Conservation (phyloP, 2,888 invertebrate species). For the Hololepta plana region DNA sequence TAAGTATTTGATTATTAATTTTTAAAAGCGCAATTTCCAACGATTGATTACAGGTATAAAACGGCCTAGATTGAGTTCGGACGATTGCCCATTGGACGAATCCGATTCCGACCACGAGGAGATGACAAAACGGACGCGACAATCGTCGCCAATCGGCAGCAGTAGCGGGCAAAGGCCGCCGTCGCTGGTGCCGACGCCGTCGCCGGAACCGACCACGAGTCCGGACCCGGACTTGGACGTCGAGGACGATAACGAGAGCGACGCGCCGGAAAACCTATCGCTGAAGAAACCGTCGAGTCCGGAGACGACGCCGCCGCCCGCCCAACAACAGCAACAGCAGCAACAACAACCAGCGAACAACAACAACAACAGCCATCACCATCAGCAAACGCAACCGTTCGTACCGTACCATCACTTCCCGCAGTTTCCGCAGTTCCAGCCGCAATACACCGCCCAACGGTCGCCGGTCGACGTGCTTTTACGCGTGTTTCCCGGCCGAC, state of each 20-base stretch:
- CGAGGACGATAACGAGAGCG: conserved; percentile 30
- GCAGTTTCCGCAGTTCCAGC: conserved; percentile 20
- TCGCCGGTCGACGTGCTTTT: conserved; percentile 78
- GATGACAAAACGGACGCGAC: conserved; percentile 18
- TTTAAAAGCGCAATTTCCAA: too few species aligned
- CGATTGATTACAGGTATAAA: too few species aligned
- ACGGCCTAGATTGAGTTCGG: conserved; percentile 28
- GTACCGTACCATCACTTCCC: conserved; percentile 28
- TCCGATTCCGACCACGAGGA: conserved; percentile 30
- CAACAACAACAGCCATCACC: conserved; percentile 14
- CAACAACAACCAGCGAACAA: conserved; percentile 12
- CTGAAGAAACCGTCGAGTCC: conserved; percentile 44
- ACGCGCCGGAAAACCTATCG: conserved; percentile 63
- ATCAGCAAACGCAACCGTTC: conserved; percentile 16
- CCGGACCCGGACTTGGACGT: conserved; percentile 34
- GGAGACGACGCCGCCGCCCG: conserved; percentile 12
- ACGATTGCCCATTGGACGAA: conserved; percentile 27
- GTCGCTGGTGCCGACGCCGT: conserved; percentile 15
- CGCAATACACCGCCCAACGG: conserved; percentile 30
- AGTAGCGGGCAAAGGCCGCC: conserved; percentile 31
- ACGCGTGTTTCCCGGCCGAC: conserved; percentile 76
- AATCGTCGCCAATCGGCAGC: conserved; percentile 27
- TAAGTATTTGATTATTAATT: too few species aligned
- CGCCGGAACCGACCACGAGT: conserved; percentile 18
- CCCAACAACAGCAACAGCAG: conserved; percentile 8